Conservation (phyloP, 1,140 invertebrate species). For the Drosophila eugracilis region DNA sequence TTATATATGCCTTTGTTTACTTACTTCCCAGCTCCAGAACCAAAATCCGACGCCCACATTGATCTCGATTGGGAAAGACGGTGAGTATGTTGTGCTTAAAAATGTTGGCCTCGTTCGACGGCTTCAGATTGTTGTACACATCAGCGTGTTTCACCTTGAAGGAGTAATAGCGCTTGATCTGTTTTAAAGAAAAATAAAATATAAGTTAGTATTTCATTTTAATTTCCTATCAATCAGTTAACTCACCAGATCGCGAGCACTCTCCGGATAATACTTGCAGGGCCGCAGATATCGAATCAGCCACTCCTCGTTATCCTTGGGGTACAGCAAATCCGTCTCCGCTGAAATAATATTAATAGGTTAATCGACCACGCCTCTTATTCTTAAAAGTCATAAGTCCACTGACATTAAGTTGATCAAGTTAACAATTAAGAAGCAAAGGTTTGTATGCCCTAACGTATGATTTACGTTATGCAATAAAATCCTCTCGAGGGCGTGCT, state of each 20-base stretch:
- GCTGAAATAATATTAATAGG: constrained; percentile 86
- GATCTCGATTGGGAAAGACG: constrained; percentile 91
- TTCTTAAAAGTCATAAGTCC: background rate
- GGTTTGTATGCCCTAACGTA: constrained; percentile 6
- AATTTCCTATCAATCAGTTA: background rate
- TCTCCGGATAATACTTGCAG: constrained; percentile 93
- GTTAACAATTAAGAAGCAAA: constrained; percentile 12
- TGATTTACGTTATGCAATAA: constrained; percentile 5
- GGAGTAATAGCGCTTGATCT: constrained; percentile 92
- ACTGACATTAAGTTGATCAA: background rate
- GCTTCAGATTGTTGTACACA: constrained; percentile 89
- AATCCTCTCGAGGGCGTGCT: constrained; percentile 4
- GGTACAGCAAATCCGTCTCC: constrained; percentile 89
- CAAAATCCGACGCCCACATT: constrained; percentile 89
- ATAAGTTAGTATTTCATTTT: background rate
- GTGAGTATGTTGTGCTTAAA: constrained; percentile 92
- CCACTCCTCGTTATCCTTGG: constrained; percentile 90
- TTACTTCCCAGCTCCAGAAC: constrained; percentile 92
- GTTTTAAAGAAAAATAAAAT: constrained; percentile 8
- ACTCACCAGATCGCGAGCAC: constrained; percentile 89
- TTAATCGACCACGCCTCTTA: background rate
- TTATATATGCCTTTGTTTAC: constrained; percentile 84
- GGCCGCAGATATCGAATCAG: constrained; percentile 91
- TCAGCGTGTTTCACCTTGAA: constrained; percentile 92
- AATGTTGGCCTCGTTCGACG: constrained; percentile 90